Evolutionary conservation across 2,113 vertebrate genomes (phyloP).

Genomic region (Edolisoma coerulescens): DNA sequence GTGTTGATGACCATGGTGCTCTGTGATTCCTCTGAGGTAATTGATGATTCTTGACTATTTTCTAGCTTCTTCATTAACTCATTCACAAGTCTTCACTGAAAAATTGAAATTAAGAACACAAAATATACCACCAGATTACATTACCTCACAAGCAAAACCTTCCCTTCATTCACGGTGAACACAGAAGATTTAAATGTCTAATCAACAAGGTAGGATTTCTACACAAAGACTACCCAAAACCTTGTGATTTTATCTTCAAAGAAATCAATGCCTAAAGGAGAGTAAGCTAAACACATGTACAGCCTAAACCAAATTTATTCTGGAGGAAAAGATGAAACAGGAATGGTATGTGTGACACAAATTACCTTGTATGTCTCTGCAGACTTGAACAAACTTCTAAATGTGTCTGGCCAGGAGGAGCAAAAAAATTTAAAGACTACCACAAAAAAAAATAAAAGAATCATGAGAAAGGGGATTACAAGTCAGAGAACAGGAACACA

Average conservation of each 20-base stretch:
- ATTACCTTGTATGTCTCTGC: background rate
- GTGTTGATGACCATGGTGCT: background rate
- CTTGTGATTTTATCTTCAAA: background rate
- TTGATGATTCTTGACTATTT: background rate
- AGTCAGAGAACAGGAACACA: background rate
- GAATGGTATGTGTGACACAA: background rate
- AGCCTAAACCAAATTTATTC: background rate
- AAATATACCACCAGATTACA: background rate
- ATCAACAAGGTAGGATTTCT: background rate
- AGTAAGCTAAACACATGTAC: accelerated
- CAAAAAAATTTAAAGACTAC: background rate
- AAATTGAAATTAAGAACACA: background rate
- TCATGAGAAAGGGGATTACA: background rate
- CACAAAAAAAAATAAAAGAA: background rate
- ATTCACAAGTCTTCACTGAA: background rate
- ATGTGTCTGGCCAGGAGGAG: background rate
- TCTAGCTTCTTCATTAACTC: background rate
- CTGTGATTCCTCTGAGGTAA: background rate
- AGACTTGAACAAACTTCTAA: background rate
- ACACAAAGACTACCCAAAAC: background rate
- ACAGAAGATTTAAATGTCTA: background rate
- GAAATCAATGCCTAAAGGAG: background rate
- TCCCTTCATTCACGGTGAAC: background rate
- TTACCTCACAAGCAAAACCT: background rate
- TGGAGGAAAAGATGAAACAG: background rate